phyloP scores from a whole-genome alignment of 1,140 invertebrate species.

The Aphelenchoides besseyi region DNA sequence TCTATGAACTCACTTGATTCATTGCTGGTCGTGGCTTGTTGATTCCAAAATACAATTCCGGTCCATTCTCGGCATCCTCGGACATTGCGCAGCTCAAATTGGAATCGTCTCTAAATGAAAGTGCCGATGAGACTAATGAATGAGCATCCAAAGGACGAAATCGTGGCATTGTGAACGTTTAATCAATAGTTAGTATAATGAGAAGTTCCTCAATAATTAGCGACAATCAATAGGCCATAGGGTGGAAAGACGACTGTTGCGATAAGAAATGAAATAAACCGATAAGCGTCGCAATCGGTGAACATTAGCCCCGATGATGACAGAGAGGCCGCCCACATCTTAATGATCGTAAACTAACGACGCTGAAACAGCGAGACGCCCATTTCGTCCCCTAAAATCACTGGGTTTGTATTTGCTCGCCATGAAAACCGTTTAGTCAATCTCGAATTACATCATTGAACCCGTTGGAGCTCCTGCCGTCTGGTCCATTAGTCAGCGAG shows the following conservation, averaged over 20 bases:
- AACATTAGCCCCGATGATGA: not conserved
- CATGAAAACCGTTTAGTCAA: too few relatives aligned
- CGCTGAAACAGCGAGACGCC: too few relatives aligned
- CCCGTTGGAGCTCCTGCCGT: too few relatives aligned
- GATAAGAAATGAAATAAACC: not conserved
- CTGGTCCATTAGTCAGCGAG: too few relatives aligned
- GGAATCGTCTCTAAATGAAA: slow-evolving; percentile 8
- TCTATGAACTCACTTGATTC: slow-evolving; percentile 41
- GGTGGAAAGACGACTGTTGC: too few relatives aligned
- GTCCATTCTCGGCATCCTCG: slow-evolving; percentile 50
- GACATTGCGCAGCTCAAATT: slow-evolving; percentile 31
- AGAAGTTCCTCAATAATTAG: too few relatives aligned
- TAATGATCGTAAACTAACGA: too few relatives aligned
- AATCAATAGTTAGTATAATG: not conserved
- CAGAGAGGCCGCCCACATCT: not conserved
- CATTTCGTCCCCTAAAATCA: too few relatives aligned
- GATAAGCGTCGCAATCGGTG: not conserved
- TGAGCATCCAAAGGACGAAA: not conserved
- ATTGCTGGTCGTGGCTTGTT: slow-evolving; percentile 40
- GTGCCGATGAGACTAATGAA: not conserved
- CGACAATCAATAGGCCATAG: too few relatives aligned
- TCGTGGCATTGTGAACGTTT: slow-evolving; percentile 4
- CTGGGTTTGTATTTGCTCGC: too few relatives aligned
- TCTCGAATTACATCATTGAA: too few relatives aligned
- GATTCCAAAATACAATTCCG: slow-evolving; percentile 29